Evolutionary conservation across 2,888 invertebrate genomes (phyloP), one percentile per base, ranked within the genome.

Genomic region (Chalcosyrphus nemorum): DNA sequence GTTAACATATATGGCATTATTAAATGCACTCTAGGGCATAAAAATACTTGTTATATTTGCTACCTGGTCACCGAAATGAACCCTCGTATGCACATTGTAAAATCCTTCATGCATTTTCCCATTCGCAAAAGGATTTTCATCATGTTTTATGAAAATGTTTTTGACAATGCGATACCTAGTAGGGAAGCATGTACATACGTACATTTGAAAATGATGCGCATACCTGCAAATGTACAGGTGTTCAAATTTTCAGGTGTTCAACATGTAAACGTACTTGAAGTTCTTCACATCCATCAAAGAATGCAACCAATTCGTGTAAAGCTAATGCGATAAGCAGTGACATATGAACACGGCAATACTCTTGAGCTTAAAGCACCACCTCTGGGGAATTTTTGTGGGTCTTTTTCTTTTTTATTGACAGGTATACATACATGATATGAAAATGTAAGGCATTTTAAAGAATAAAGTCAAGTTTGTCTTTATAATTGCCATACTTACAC

Each of bases 61-160:
- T 84, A 84, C 84, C 84, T 84, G 75, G 80, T 74, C 70, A 70
- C 80, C 54, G 29, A 54, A 56, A 54, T 63, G 17, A 41, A 63
- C 61, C 15, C 47, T 32, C 19, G 35, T 57, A 50, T 15, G 19
- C 54, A 41, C 38, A 61, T 24, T 9, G 35, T 38, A 63, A 66
- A 50, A 45, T 45, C 15, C 38, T 54, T 70, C 63, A 59, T 59
- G 7, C 29, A 65, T 75, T 54, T 71, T 54, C 38, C 13, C 47
- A 66, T 72, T 65, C 57, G 57, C 47, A 77, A 77, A 66, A 68
- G 54, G 54, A 72, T 66, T 77, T 59, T 47, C 41, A 35, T 43
- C 38, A 24, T 63, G 35, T 70, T 77, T 61, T 54, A 70, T 76
- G 66, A 45, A 77, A 71, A 65, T 59, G 50, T 13, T 47, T 54